Evolutionary conservation across 2,113 vertebrate species (phyloP), one percentile per base, ranked within the genome.

Genomic region (Oncorhynchus nerka): DNA sequence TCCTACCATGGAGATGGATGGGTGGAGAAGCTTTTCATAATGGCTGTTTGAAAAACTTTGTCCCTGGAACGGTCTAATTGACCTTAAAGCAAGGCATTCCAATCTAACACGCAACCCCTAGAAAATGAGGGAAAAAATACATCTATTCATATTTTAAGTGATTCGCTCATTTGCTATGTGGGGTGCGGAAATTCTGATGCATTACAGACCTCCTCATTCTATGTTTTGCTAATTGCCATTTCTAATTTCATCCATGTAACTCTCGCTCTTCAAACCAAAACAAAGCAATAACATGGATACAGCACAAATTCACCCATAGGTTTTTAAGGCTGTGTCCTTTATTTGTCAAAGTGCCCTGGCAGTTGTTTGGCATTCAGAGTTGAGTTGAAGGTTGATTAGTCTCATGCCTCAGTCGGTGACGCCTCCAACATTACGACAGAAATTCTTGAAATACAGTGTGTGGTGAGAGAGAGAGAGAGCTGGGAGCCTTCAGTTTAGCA

Each of bases 291-390:
- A 82, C 77, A 80, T 28, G 80, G 81, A 86, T 76, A 86, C 77
- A 22, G 78, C 49, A 48, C 55, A 75, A 68, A 83, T 28, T 74
- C 74, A 28, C 7, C 68, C 72, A 4, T 64, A 68, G 57, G 68
- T 69, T 85, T 79, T 82, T 76, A 84, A 83, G 88, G 84, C 86
- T 28, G 71, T 19, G 74, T 75, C 34, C 49, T 76, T 68, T 75
- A 72, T 78, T 86, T 73, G 79, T 89, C 87, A 80, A 75, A 78
- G 78, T 4, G 55, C 75, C 2, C 77, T 82, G 83, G 81, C 90
- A 88, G 81, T 81, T 86, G 82, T 85, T 87, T 92, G 89, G 90
- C 89, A 81, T 67, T 1, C 1, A 59, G 48, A 80, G 69, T 24
- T 55, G 32, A 55, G 59, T 66, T 45, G 75, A 76, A 82, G 74